Evolutionary conservation across 2,113 vertebrate genomes (phyloP).

Genomic region (Grus americana): DNA sequence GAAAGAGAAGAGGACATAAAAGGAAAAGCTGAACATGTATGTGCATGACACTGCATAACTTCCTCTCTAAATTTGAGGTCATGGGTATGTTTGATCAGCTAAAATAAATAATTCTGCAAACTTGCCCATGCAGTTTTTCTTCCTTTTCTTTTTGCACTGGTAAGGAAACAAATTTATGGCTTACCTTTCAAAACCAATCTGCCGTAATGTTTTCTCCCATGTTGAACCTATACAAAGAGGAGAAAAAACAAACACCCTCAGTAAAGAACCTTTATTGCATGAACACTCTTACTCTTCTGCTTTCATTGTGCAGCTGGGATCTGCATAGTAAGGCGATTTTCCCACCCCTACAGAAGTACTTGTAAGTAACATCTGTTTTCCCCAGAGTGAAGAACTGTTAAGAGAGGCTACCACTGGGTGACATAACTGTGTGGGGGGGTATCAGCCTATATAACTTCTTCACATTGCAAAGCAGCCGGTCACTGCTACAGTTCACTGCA

Average conservation of each 20-base stretch:
- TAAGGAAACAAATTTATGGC: conserved; percentile 7
- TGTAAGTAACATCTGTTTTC: background rate
- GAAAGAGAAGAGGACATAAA: background rate
- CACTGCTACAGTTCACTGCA: background rate
- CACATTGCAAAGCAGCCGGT: background rate
- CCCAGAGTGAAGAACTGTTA: background rate
- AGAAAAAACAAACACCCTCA: conserved; percentile 47
- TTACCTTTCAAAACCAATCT: conserved; percentile 98
- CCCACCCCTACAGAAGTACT: background rate
- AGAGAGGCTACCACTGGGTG: background rate
- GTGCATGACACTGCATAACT: background rate
- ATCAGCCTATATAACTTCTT: background rate
- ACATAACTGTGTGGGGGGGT: background rate
- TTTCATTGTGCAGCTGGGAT: background rate
- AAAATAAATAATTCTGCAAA: background rate
- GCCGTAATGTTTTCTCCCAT: conserved; percentile 94
- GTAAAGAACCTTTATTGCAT: background rate
- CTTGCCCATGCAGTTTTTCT: background rate
- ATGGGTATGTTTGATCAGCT: background rate
- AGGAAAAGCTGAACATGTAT: background rate
- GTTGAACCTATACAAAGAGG: conserved; percentile 80
- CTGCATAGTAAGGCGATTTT: background rate
- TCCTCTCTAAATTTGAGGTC: background rate
- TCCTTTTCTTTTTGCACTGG: background rate
- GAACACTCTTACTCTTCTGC: background rate